Evolutionary conservation across 2,113 vertebrate species (phyloP), one percentile per base, ranked within the genome.

Genomic region (Peromyscus leucopus): DNA sequence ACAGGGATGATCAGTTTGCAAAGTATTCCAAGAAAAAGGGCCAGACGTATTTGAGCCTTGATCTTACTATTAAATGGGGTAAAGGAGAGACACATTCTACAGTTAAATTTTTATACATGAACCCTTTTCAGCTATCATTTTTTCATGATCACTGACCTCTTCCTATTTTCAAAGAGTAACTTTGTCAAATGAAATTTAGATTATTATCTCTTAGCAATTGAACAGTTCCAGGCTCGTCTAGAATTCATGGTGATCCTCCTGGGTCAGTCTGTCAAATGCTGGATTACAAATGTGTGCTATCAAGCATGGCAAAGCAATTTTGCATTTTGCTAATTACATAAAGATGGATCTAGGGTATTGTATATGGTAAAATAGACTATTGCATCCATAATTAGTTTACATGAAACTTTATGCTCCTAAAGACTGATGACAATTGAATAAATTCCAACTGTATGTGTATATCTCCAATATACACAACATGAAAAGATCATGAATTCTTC

Each of bases 361-460:
- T 67, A 31, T 39, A 4, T 78, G 61, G 39, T 65, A 80, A 92
- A 87, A 83, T 91, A 59, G n/a, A 71, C 51, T 82, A 78, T 80
- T 92, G 92, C 11, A 89, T 17, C 19, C 46, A 69, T 65, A 48
- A 51, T 93, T 17, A 69, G 1, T 69, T 94, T 74, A 57, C 48
- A 42, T 46, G 48, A 71, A 96, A 89, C 48, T 89, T 94, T 84
- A 33, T 7, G 1, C 89, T 94, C 42, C 89, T 65, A 57, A 96
- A 97, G 72, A 71, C 42, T 79, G 89, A 74, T 91, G 89, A 79
- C 74, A 96, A 22, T 61, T 96, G 90, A 71, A 36, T 89, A 96
- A 46, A 83, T 82, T 71, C 26, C 59, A 67, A 67, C 55, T 72
- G 21, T 39, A 61, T 97, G 90, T 88, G 3, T 78, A 2, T 87